These are phyloP conservation scores for Spea bombifrons DNA, from an alignment of 2,113 vertebrate species.

Conservation along the genomic window DNA sequence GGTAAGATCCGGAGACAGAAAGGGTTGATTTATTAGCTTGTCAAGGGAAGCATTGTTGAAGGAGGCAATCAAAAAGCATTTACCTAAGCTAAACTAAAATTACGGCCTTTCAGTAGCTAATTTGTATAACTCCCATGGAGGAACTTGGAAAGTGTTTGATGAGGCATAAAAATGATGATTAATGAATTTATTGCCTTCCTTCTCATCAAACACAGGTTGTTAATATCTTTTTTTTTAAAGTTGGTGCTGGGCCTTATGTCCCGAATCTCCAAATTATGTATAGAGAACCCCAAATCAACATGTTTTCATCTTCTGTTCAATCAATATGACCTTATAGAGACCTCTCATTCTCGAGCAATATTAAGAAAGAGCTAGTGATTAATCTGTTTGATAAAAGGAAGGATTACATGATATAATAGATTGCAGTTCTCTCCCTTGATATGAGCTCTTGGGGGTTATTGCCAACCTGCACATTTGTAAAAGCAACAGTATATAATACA, in stretches of 20 bases:
- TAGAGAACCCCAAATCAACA: neutral
- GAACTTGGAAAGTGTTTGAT: slow-evolving; percentile 98
- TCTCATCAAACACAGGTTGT: slow-evolving; percentile 90
- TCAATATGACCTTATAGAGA: too few species aligned
- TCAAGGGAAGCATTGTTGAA: slow-evolving; percentile 94
- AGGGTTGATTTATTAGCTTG: slow-evolving; percentile 99
- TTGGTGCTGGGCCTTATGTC: slow-evolving; percentile 61
- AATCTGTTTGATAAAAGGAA: too few species aligned
- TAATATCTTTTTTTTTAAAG: slow-evolving; percentile 68
- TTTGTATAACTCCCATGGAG: slow-evolving; percentile 99
- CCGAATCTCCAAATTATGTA: neutral
- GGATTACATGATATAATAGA: too few species aligned
- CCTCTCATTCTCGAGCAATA: too few species aligned
- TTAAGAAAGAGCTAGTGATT: too few species aligned
- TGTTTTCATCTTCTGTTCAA: too few species aligned
- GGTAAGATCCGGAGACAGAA: slow-evolving; percentile 79
- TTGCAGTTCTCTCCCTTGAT: too few species aligned
- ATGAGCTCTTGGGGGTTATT: too few species aligned
- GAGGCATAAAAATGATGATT: slow-evolving; percentile 99
- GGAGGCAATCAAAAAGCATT: slow-evolving; percentile 99
- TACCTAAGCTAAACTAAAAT: slow-evolving; percentile 98
- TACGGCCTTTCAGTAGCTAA: slow-evolving; percentile 98
- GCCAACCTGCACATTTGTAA: too few species aligned
- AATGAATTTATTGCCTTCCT: slow-evolving; percentile 98
- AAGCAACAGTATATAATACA: too few species aligned